Evolutionary conservation across 1,140 invertebrate genomes (phyloP).

Genomic region (Sminthurides bifidus): DNA sequence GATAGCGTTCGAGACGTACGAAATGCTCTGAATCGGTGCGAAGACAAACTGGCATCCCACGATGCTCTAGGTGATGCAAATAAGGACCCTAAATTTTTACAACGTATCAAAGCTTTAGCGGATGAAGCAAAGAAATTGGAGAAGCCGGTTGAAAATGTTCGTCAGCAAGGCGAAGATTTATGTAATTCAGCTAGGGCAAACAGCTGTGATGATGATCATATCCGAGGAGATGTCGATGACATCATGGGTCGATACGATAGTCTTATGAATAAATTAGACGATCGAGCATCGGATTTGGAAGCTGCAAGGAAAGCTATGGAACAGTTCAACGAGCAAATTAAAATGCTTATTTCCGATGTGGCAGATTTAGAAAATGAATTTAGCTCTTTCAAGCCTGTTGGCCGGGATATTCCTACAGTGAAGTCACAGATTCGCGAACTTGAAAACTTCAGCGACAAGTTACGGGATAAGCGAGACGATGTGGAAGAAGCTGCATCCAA

Average conservation of each 20-base stretch:
- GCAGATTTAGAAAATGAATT: slow-evolving; percentile 69
- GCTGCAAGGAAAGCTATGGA: slow-evolving; percentile 73
- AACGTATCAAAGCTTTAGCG: slow-evolving; percentile 61
- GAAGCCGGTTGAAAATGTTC: slow-evolving; percentile 60
- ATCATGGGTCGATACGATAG: slow-evolving; percentile 65
- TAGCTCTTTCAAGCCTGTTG: slow-evolving; percentile 69
- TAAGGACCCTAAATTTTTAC: slow-evolving; percentile 66
- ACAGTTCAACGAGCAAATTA: slow-evolving; percentile 76
- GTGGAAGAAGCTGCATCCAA: slow-evolving; percentile 56
- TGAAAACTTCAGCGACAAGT: slow-evolving; percentile 50
- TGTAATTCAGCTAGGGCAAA: slow-evolving; percentile 50
- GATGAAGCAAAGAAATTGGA: slow-evolving; percentile 62
- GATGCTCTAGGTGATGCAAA: slow-evolving; percentile 63
- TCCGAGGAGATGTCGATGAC: slow-evolving; percentile 63
- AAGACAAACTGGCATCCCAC: slow-evolving; percentile 71
- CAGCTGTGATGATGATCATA: slow-evolving; percentile 53
- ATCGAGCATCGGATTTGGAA: slow-evolving; percentile 66
- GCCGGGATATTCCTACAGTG: slow-evolving; percentile 72
- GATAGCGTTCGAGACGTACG: slow-evolving; percentile 72
- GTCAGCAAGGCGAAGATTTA: slow-evolving; percentile 59
- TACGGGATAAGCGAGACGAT: slow-evolving; percentile 46
- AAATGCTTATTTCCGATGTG: slow-evolving; percentile 59
- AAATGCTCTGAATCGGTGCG: slow-evolving; percentile 67
- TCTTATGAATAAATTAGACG: slow-evolving; percentile 60
- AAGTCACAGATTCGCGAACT: slow-evolving; percentile 72